phyloP scores from a whole-genome alignment of 1,140 invertebrate genomes.

The Bombus breviceps region DNA sequence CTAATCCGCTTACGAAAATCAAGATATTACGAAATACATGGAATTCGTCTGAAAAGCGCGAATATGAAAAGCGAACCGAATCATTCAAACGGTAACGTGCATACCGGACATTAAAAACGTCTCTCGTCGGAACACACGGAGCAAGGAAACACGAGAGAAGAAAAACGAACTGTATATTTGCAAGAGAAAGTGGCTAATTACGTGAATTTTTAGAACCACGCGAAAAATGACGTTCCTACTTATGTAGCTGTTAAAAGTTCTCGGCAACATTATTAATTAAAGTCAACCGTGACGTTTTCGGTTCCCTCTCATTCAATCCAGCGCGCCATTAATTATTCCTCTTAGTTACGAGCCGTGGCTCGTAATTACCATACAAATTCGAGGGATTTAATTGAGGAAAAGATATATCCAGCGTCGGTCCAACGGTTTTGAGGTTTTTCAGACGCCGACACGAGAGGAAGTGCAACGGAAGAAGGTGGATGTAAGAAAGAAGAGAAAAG shows the following conservation, averaged over 20 bases:
- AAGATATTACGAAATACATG: too few relatives aligned
- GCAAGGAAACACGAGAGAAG: too few relatives aligned
- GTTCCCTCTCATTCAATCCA: not conserved
- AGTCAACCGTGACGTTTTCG: not conserved
- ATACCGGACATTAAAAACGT: too few relatives aligned
- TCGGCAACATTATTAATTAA: conserved; percentile 25
- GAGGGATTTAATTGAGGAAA: conserved; percentile 23
- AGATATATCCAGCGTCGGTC: not conserved
- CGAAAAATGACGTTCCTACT: not conserved
- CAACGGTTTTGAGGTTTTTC: not conserved
- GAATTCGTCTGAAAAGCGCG: too few relatives aligned
- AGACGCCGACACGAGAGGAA: not conserved
- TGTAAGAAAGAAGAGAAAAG: not conserved
- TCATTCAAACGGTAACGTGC: too few relatives aligned
- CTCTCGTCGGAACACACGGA: too few relatives aligned
- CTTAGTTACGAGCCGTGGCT: conserved; percentile 6
- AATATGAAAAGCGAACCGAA: too few relatives aligned
- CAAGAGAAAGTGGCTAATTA: conserved; percentile 6
- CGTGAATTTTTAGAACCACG: not conserved
- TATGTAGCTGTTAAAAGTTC: not conserved
- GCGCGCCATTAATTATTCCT: conserved; percentile 10
- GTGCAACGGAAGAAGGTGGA: not conserved
- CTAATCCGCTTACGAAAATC: too few relatives aligned
- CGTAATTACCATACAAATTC: conserved; percentile 41
- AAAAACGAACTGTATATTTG: not conserved